Conservation (phyloP, 2,888 invertebrate genomes). For the Ophion ventricosus region DNA sequence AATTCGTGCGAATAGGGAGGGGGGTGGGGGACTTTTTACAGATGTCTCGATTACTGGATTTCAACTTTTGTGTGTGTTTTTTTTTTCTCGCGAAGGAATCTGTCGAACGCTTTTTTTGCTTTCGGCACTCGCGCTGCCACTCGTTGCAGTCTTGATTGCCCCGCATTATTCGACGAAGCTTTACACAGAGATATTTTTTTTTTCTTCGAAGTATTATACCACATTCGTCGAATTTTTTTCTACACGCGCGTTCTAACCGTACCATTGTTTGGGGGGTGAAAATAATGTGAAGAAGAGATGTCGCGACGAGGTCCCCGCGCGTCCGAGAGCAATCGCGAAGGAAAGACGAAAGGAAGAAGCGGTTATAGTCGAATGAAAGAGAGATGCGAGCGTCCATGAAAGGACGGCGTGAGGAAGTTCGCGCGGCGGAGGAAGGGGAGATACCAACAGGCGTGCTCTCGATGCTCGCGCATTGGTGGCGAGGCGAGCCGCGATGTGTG, state of each 20-base stretch:
- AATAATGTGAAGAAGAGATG: background rate
- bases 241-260: background rate
- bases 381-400: background rate
- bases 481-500: conserved; percentile 77
- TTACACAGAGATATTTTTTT: background rate
- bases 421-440: conserved; percentile 48
- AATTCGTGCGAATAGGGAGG: background rate
- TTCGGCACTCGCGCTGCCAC: background rate
- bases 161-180: background rate
- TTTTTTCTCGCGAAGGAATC: conserved; percentile 7
- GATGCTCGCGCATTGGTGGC: conserved; percentile 81
- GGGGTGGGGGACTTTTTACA: no score
- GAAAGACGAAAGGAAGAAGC: background rate
- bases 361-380: background rate
- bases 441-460: conserved; percentile 77
- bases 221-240: background rate
- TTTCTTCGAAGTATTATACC: background rate
- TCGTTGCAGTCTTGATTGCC: background rate
- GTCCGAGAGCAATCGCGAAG: conserved; percentile 2
- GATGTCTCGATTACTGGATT: background rate
- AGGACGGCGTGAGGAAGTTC: conserved; percentile 8
- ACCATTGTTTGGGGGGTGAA: no score
- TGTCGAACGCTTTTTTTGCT: conserved; percentile 19
- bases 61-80: conserved; percentile 44
- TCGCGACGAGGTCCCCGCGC: background rate